These are phyloP conservation scores for Anableps anableps DNA, from an alignment of 2,797 vertebrate species.

Conservation along the genomic window DNA sequence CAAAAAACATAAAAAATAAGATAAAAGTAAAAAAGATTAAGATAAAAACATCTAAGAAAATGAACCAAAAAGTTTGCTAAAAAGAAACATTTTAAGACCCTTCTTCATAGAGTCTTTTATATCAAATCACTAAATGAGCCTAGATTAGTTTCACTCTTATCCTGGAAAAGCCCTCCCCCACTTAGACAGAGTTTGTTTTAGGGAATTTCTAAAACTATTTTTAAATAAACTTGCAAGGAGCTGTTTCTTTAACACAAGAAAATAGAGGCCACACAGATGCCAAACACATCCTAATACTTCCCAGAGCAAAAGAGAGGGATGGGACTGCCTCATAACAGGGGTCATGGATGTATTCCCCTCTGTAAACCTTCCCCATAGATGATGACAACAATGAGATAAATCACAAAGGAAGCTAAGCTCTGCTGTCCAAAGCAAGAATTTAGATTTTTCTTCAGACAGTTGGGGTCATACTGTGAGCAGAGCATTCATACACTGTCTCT, in stretches of 20 bases:
- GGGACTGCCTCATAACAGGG: constrained; percentile 2
- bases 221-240: not conserved
- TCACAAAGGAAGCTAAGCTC: not conserved
- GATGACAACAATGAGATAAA: not conserved
- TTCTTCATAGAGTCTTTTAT: too few species aligned
- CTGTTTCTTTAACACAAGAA: not conserved
- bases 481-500: not conserved
- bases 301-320: not conserved
- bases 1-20: too few species aligned
- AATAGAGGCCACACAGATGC: not conserved
- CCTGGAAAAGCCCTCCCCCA: not conserved
- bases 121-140: not conserved
- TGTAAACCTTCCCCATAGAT: not conserved
- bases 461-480: not conserved
- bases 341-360: not conserved
- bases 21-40: too few species aligned
- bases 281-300: not conserved
- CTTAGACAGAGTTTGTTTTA: not conserved
- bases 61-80: too few species aligned
- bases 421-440: not conserved
- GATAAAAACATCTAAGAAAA: too few species aligned
- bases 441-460: not conserved
- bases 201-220: not conserved
- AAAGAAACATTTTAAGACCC: too few species aligned
- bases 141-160: not conserved